Percentiles rank a stretch among this genome's conserved stretches.
These are phyloP conservation scores for Whitmania pigra DNA, from an alignment of 1,140 invertebrate genomes.

Conservation along the genomic window DNA sequence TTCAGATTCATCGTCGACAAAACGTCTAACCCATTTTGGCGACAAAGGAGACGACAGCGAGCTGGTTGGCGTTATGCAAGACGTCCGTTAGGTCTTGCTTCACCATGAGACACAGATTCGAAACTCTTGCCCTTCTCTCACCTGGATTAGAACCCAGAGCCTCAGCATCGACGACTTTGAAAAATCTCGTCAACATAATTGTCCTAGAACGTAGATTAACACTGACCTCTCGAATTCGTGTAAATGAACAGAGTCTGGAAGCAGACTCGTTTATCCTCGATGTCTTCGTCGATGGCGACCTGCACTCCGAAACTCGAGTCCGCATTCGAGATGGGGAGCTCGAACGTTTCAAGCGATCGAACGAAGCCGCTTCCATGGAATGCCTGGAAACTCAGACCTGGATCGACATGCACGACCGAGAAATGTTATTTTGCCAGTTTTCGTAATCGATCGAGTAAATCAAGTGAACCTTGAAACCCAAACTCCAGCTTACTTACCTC, in stretches of 20 bases:
- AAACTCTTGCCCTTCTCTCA: constrained; percentile 89
- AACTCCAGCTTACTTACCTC: constrained; percentile 38
- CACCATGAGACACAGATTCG: constrained; percentile 86
- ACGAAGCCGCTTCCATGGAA: constrained; percentile 99
- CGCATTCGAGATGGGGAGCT: constrained; percentile 91
- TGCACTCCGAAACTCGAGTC: constrained; percentile 97
- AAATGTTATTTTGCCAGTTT: background rate
- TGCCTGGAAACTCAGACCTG: constrained; percentile 72
- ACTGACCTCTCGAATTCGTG: constrained; percentile 81
- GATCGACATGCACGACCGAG: background rate
- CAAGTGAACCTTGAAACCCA: background rate
- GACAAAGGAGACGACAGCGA: constrained; percentile 78
- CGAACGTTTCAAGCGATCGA: constrained; percentile 85
- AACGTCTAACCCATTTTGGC: constrained; percentile 69
- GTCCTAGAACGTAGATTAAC: background rate
- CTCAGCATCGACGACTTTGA: background rate
- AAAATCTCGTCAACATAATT: too few relatives aligned
- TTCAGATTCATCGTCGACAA: background rate
- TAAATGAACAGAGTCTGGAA: constrained; percentile 96
- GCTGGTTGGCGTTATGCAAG: constrained; percentile 77
- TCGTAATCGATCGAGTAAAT: background rate
- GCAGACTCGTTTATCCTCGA: constrained; percentile 75
- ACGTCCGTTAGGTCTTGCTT: constrained; percentile 70
- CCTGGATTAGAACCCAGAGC: constrained; percentile 45
- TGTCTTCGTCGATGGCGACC: constrained; percentile 78